Conservation (phyloP, 2,113 vertebrate species). For the Channa argus region DNA sequence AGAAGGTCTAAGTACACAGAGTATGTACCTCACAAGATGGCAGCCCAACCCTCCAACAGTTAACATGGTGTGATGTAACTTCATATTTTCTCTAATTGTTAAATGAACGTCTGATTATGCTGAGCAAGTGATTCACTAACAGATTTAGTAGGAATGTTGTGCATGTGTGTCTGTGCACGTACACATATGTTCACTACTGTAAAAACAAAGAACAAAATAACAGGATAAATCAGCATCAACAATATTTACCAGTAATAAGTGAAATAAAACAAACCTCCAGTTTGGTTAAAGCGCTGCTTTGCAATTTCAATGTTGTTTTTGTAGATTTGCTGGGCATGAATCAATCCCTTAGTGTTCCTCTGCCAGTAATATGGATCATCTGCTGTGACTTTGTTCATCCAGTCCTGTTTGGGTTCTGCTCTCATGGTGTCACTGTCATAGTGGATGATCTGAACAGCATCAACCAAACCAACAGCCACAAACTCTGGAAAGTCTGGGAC, state of each 20-base stretch:
- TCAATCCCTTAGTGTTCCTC: fast-evolving
- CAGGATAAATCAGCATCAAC: no score
- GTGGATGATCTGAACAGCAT: fast-evolving
- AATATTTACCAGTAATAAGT: neutral
- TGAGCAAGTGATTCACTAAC: no score
- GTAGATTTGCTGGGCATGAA: fast-evolving
- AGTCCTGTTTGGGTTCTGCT: conserved; percentile 33
- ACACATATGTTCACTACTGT: no score
- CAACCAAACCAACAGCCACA: conserved; percentile 37
- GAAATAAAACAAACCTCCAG: conserved; percentile 58
- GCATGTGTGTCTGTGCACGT: no score
- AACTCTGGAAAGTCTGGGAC: conserved; percentile 62
- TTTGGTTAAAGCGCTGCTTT: conserved; percentile 60
- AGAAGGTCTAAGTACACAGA: no score
- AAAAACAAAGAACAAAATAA: no score
- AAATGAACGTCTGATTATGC: no score
- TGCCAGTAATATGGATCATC: conserved; percentile 14
- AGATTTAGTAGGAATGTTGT: no score
- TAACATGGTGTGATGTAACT: no score
- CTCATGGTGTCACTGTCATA: conserved; percentile 58
- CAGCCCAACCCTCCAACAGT: no score
- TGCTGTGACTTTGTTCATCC: conserved; percentile 21
- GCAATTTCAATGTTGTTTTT: neutral
- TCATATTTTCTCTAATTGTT: no score
- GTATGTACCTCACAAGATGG: no score